Conservation (phyloP, 2,113 vertebrate species). For the Sinocyclocheilus anophthalmus region DNA sequence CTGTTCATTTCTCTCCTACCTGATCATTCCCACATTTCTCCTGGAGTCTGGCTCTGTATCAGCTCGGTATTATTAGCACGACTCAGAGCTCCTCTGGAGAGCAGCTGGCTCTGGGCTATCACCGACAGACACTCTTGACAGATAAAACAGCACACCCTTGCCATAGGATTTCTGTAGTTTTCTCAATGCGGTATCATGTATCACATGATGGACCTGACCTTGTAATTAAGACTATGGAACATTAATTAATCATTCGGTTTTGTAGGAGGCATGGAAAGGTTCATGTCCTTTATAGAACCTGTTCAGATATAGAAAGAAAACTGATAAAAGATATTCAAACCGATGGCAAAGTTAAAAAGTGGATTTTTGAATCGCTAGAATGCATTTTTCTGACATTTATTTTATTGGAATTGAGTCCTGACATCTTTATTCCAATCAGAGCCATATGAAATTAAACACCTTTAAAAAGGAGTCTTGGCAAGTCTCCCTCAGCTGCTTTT, state of each 20-base stretch:
- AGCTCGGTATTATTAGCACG: constrained; percentile 41
- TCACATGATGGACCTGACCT: constrained; percentile 71
- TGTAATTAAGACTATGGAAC: constrained; percentile 70
- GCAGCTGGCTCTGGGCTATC: constrained; percentile 63
- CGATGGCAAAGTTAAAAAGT: neutral
- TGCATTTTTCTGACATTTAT: neutral
- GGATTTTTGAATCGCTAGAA: neutral
- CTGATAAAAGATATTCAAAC: constrained; percentile 15
- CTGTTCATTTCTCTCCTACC: constrained; percentile 17
- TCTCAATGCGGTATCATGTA: constrained; percentile 66
- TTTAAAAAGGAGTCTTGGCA: constrained; percentile 19
- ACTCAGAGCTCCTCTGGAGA: constrained; percentile 56
- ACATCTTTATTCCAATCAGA: constrained; percentile 2
- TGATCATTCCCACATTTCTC: constrained; percentile 32
- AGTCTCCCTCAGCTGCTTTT: constrained; percentile 9
- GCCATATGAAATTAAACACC: neutral
- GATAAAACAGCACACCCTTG: constrained; percentile 71
- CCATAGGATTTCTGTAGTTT: constrained; percentile 70
- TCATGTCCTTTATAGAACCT: neutral
- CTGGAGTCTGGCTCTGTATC: neutral
- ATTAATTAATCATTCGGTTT: constrained; percentile 74
- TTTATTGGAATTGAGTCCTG: neutral
- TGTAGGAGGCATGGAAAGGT: constrained; percentile 37
- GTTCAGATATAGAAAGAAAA: neutral
- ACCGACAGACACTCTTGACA: constrained; percentile 74